Conservation (phyloP, 1,140 invertebrate genomes). For the Rhagoletis zephyria region DNA sequence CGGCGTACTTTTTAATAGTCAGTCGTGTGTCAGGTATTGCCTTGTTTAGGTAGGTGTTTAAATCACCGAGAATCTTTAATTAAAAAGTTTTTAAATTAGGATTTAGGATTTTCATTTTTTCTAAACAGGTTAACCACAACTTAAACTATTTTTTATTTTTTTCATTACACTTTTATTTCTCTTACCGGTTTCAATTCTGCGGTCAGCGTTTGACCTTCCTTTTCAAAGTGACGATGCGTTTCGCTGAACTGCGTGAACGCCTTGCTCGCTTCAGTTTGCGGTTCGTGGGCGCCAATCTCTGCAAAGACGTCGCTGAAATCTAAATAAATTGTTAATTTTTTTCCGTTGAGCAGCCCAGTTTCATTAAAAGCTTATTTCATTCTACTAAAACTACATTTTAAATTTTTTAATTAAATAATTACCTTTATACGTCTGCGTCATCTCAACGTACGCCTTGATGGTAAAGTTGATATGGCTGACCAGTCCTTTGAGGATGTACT, state of each 20-base stretch:
- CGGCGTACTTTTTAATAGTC: constrained; percentile 97
- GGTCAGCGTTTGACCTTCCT: constrained; percentile 90
- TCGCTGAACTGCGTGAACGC: constrained; percentile 96
- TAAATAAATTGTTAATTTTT: too few relatives aligned
- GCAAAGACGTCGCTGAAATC: constrained; percentile 96
- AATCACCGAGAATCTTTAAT: constrained; percentile 90
- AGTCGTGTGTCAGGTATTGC: constrained; percentile 97
- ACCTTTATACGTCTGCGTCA: constrained; percentile 81
- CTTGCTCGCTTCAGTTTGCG: constrained; percentile 94
- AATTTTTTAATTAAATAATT: too few relatives aligned
- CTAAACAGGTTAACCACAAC: too few relatives aligned
- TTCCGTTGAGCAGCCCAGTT: too few relatives aligned
- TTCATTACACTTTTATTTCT: too few relatives aligned
- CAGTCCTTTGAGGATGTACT: constrained; percentile 89
- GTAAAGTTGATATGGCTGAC: too few relatives aligned
- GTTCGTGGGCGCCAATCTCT: constrained; percentile 93
- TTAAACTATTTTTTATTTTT: too few relatives aligned
- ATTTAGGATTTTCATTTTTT: too few relatives aligned
- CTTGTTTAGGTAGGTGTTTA: constrained; percentile 96
- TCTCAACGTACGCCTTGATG: constrained; percentile 82
- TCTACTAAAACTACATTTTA: too few relatives aligned
- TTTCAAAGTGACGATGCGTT: constrained; percentile 93
- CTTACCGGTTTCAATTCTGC: constrained; percentile 93
- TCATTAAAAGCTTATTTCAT: too few relatives aligned
- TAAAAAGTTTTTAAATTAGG: too few relatives aligned